Base-by-base conservation (phyloP, 2,113 vertebrate species). In the Athene cunicularia region DNA sequence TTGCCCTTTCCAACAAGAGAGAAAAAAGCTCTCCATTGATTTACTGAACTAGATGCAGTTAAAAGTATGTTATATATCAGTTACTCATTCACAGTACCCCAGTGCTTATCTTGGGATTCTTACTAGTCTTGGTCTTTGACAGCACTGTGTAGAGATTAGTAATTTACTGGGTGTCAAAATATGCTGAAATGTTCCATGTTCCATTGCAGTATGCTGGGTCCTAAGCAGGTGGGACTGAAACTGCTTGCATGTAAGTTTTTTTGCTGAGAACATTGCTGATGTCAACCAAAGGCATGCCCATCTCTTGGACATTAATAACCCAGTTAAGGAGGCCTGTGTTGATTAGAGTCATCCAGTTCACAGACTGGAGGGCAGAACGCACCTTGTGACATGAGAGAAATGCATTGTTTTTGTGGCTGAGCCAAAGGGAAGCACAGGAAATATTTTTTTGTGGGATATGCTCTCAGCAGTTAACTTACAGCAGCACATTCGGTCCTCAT, bases 331-430 rank as follows among this genome's bases (percentile, higher is more conserved):
- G 72, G 45, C 26, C 77, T 84, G 18, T 50, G 71, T n/a, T 93
- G 37, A 52, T 39, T n/a, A 35, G 35, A 89, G 53, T 32, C 80
- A n/a, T 26, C n/a, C 82, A 66, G 32, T 50, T 93, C 84, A 77
- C 62, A 76, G 73, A 15, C 73, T 43, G 77, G 75, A 96, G 94
- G 91, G 82, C 94, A 96, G 30, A 96, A 33, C 74, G 92, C 92
- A 97, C 58, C 88, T 97, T 96, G 96, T 82, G 88, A 94, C 91
- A 90, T 18, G 5, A 66, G 53, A 68, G 59, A 95, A 92, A 67
- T 3, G 7, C 2, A 0, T 58, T 90, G 56, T 9, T 72, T 68
- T 79, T 83, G 60, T 41, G 66, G 7, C 63, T 55, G 33, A 90
- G 63, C 39, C 30, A 81, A 82, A 91, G 58, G 58, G 70, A 94